A percentile compares a stretch with the other conserved stretches of the same genome.
Evolutionary conservation across 1,140 invertebrate genomes (phyloP).

Genomic region (Parapsyche elsis): DNA sequence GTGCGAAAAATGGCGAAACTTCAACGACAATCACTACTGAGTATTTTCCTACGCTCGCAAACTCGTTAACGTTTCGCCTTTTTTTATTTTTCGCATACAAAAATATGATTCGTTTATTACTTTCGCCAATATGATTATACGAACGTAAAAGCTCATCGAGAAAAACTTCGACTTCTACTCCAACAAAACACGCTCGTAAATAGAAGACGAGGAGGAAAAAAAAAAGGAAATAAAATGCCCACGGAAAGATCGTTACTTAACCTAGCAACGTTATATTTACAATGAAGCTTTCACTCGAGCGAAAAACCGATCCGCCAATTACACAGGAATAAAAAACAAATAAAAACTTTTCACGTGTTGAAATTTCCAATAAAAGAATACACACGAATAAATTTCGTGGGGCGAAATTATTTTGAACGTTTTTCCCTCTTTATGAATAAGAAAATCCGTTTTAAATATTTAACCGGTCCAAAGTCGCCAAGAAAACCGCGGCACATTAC

Average conservation of each 20-base stretch:
- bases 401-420: too few relatives aligned
- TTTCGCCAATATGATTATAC: neutral
- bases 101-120: neutral
- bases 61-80: too few relatives aligned
- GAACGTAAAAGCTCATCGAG: neutral
- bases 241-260: constrained; percentile 46
- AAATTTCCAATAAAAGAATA: too few relatives aligned
- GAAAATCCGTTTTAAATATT: constrained; percentile 12
- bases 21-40: too few relatives aligned
- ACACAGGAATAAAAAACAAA: constrained; percentile 15
- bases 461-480: neutral
- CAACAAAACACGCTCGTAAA: neutral
- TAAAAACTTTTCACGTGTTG: too few relatives aligned
- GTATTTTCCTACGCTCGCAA: too few relatives aligned
- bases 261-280: constrained; percentile 46
- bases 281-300: constrained; percentile 26
- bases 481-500: neutral
- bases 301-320: constrained; percentile 37
- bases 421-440: constrained; percentile 8
- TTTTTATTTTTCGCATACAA: too few relatives aligned
- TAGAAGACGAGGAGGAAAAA: neutral
- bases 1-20: too few relatives aligned
- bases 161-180: neutral
- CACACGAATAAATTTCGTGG: too few relatives aligned
- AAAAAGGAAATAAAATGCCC: neutral